Base-by-base conservation (phyloP, 2,113 vertebrate species). In the Panurus biarmicus region DNA sequence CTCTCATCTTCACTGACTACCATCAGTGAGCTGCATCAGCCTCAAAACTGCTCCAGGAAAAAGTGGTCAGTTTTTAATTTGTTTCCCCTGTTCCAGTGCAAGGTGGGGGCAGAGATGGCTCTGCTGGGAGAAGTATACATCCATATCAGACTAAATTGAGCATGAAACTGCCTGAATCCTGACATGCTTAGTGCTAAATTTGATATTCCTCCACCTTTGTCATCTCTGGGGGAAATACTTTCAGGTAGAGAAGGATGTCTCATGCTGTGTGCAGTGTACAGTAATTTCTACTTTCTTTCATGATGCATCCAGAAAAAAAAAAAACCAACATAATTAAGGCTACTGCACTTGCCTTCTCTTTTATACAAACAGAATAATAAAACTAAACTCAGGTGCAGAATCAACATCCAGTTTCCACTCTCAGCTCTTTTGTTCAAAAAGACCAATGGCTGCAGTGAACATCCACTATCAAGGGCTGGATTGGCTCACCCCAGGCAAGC, bases 191-290 rank as follows among this genome's bases (percentile, higher is more conserved):
- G 23, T 21, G 36, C 35, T 81, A 35, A 36, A 45, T 45, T 10
- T 44, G 33, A 3, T 74, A 62, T 50, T 74, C 20, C 19, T 67
- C 23, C 14, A 19, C 8, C 38, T 71, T 51, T 44, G 25, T 26
- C 33, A 38, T 6, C 51, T 58, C 36, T 11, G 17, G 33, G 33
- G 36, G 53, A 79, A 69, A 36, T 10, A 15, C 13, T 66, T 91
- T 66, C 65, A 50, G 69, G 42, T 2, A 85, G 51, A 20, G 23
- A 87, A 31, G 19, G 44, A 24, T 0, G 3, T 48, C 10, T 92
- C 44, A 35, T 0, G 2, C 28, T 45, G 4, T 18, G 25, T 47
- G 58, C 15, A 72, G n/a, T 9, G 3, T 2, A 33, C 2, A 82
- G 33, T 14, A n/a, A 73, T 56, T 77, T 40, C 67, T 92, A 64